Evolutionary conservation across 2,888 invertebrate genomes (phyloP).

Genomic region (Epinotia nisella): DNA sequence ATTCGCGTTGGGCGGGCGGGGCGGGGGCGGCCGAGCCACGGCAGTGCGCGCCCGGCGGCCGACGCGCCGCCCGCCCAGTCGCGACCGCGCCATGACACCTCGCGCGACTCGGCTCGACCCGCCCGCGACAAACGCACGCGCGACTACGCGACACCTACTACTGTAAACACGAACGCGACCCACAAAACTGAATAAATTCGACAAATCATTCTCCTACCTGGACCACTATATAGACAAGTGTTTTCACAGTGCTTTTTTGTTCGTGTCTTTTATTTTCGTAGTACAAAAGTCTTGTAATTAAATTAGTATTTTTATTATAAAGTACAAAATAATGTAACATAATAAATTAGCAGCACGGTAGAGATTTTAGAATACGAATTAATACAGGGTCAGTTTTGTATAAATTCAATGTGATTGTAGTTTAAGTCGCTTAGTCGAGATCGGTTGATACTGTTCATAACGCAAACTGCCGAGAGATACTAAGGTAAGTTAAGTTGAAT

Average conservation of each 20-base stretch:
- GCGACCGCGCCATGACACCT: constrained; percentile 64
- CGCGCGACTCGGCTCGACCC: constrained; percentile 58
- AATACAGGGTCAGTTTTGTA: constrained; percentile 85
- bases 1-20: constrained; percentile 59
- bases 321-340: constrained; percentile 82
- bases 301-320: constrained; percentile 78
- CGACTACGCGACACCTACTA: constrained; percentile 61
- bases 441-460: constrained; percentile 72
- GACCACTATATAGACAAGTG: constrained; percentile 82
- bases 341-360: constrained; percentile 67
- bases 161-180: constrained; percentile 68
- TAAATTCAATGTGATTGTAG: constrained; percentile 85
- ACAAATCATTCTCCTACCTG: constrained; percentile 83
- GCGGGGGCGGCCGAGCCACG: constrained; percentile 72
- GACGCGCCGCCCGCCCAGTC: constrained; percentile 78
- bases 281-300: constrained; percentile 79
- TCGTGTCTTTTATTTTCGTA: constrained; percentile 62
- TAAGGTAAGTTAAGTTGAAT: constrained; percentile 66
- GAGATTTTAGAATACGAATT: constrained; percentile 79
- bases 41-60: constrained; percentile 86
- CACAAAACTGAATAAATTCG: constrained; percentile 85
- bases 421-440: constrained; percentile 77
- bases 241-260: constrained; percentile 47
- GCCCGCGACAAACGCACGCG: constrained; percentile 49
- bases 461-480: constrained; percentile 73